Evolutionary conservation across 1,140 invertebrate genomes (phyloP), one percentile per base, ranked within the genome.

Genomic region (Littorina saxatilis): DNA sequence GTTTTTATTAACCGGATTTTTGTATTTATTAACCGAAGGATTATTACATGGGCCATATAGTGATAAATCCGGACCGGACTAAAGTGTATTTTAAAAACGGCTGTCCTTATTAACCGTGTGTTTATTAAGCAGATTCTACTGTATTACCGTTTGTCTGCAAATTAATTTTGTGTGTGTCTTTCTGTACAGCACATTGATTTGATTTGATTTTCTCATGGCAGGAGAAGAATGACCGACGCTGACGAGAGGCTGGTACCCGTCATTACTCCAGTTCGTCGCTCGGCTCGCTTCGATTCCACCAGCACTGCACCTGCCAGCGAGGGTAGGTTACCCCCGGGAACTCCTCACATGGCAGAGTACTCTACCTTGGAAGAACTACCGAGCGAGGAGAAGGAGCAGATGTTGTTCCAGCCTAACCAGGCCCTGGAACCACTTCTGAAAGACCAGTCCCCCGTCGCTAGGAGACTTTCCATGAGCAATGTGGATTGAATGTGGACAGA

Each of bases 321-420:
- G 29, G 55, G 55, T 35, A 32, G 76, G 39, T 17, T 43, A 27
- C 76, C 4, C 3, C 52, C n/a, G n/a, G 37, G 76, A 43, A 29
- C 37, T n/a, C 35, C n/a, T 27, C 52, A 66, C 9, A 27, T 27
- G 55, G 29, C 52, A 15, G 55, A 63, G 52, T 78, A 78, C 58
- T 40, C 55, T 39, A 37, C 76, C 17, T 58, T 78, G 13, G 55
- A n/a, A 15, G 76, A 78, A 7, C 35, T 78, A 23, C 76, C 76
- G 55, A 61, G 40, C 20, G 17, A 29, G 1, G 37, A 63, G 27
- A 78, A 66, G n/a, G 55, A 78, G 55, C 4, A 11, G 0, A 78
- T 78, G 76, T 23, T 78, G 76, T 78, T 78, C 39, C 37, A 63
- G 20, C 76, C 76, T n/a, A 78, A 78, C 58, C 17, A 27, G 27